Evolutionary conservation across 1,140 invertebrate species (phyloP).

Genomic region (Conus ventricosus): DNA sequence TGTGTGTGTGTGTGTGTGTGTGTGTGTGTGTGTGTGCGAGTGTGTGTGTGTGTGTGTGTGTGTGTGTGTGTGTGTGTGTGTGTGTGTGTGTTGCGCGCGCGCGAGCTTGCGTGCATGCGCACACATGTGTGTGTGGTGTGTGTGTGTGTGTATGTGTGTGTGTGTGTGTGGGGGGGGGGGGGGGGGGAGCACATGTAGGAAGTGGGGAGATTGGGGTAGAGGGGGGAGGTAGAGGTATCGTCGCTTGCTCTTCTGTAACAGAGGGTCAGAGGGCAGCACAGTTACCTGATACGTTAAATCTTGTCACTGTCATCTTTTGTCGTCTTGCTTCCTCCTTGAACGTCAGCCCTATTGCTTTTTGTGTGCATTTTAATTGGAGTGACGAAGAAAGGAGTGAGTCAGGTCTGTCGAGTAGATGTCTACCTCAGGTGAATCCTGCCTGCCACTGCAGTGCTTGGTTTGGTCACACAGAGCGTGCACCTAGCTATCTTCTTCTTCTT

Average conservation of each 20-base stretch:
- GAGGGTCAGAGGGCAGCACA: too few relatives aligned
- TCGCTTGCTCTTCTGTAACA: too few relatives aligned
- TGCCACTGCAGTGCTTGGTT: too few relatives aligned
- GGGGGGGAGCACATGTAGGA: too few relatives aligned
- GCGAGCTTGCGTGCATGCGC: background rate
- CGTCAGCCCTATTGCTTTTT: background rate
- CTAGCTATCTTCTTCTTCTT: too few relatives aligned
- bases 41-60: constrained; percentile 15
- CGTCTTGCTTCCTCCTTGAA: background rate
- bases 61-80: background rate
- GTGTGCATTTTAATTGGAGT: background rate
- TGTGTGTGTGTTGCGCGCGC: background rate
- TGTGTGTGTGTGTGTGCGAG: background rate
- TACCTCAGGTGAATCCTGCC: too few relatives aligned
- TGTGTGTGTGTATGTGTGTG: constrained; percentile 3
- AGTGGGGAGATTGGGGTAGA: too few relatives aligned
- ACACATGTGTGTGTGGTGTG: background rate
- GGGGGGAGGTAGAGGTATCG: background rate
- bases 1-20: background rate
- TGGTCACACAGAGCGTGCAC: too few relatives aligned
- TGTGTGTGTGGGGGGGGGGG: background rate
- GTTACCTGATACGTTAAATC: too few relatives aligned
- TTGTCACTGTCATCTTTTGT: background rate
- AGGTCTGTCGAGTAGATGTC: background rate
- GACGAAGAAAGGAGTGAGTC: background rate